Conservation (phyloP, 2,797 vertebrate genomes). For the Gila robusta region DNA sequence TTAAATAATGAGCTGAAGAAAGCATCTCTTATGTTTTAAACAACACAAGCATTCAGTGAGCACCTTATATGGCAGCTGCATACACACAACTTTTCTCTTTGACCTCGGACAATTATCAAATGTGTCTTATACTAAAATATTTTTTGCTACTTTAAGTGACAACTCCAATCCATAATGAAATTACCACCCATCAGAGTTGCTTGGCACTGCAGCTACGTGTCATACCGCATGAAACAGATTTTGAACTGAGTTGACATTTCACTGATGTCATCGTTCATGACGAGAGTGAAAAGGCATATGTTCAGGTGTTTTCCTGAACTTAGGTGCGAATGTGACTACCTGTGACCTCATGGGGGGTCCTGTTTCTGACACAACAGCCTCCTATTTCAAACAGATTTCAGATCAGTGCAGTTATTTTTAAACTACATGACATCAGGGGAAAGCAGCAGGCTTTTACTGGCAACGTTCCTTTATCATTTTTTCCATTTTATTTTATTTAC, state of each 20-base stretch:
- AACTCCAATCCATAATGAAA: neutral
- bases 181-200: neutral
- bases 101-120: no score
- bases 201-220: no score
- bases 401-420: neutral
- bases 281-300: neutral
- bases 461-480: slow-evolving; percentile 5
- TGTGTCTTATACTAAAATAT: no score
- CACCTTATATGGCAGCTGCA: no score
- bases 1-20: neutral
- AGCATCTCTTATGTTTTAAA: neutral
- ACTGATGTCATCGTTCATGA: slow-evolving; percentile 5
- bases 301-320: slow-evolving; percentile 12
- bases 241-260: neutral
- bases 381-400: slow-evolving; percentile 16
- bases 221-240: neutral
- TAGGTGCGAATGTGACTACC: neutral
- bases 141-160: no score
- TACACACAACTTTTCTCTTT: no score
- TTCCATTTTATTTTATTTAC: neutral
- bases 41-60: neutral
- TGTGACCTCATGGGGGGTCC: slow-evolving; percentile 6
- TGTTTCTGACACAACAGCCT: slow-evolving; percentile 12
- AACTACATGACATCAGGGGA: neutral
- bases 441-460: neutral